Evolutionary conservation across 2,113 vertebrate species (phyloP).

Genomic region (Pantherophis guttatus): DNA sequence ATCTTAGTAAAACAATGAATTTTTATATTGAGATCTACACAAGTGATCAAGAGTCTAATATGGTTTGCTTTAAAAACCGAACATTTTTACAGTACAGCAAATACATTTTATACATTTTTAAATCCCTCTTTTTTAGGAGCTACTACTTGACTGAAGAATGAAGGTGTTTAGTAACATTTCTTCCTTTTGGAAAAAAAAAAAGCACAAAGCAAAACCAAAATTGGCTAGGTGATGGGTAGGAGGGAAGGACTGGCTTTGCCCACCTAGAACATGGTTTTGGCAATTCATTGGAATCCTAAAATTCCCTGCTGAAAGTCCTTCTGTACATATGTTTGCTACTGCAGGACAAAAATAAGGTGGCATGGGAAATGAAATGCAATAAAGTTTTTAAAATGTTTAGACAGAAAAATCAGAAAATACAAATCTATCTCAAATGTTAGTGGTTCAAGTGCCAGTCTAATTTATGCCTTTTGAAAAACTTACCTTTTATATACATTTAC

Average conservation of each 20-base stretch:
- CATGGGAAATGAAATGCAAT: constrained; percentile 52
- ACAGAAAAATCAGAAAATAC: not conserved
- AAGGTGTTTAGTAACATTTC: constrained; percentile 39
- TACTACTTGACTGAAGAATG: constrained; percentile 48
- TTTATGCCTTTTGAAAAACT: not conserved
- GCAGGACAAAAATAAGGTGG: constrained; percentile 33
- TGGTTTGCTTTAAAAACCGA: constrained; percentile 53
- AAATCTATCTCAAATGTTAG: not conserved
- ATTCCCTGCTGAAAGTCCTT: constrained; percentile 35
- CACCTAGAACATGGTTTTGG: constrained; percentile 37
- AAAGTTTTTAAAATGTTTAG: constrained; percentile 19
- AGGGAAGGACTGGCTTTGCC: constrained; percentile 36
- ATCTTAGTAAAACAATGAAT: constrained; percentile 54
- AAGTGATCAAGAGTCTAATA: constrained; percentile 57
- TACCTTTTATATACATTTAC: not conserved
- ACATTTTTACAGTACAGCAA: constrained; percentile 61
- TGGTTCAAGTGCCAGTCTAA: not conserved
- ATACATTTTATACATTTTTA: constrained; percentile 55
- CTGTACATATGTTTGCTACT: constrained; percentile 37
- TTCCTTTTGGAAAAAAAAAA: constrained; percentile 47
- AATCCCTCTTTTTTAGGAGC: constrained; percentile 42
- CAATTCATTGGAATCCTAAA: constrained; percentile 45
- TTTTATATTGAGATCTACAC: constrained; percentile 58
- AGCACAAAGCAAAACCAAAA: not conserved
- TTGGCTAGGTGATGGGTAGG: constrained; percentile 18